These are phyloP conservation scores for Pogonophryne albipinna DNA, from an alignment of 2,797 vertebrate genomes.

Conservation along the genomic window DNA sequence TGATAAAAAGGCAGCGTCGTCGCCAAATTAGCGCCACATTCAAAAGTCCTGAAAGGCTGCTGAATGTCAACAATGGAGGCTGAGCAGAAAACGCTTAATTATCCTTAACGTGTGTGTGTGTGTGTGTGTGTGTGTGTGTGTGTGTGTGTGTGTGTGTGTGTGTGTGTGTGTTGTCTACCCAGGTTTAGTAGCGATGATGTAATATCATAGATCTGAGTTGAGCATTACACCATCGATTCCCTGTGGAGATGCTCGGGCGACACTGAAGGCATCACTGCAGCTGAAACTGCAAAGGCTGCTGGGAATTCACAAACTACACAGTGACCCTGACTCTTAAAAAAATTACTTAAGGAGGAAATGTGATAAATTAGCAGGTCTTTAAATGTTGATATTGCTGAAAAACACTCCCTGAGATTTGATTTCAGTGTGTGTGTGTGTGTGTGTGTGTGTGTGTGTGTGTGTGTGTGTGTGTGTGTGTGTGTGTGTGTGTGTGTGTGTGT, in stretches of 20 bases:
- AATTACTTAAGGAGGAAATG: too few relatives aligned
- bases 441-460: too few relatives aligned
- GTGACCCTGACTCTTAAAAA: neutral
- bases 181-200: conserved; percentile 78
- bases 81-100: conserved; percentile 83
- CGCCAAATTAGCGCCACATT: conserved; percentile 84
- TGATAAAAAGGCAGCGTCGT: conserved; percentile 76
- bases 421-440: too few relatives aligned
- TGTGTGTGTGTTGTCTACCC: conserved; percentile 24
- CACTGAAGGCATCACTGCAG: conserved; percentile 39
- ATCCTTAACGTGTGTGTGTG: conserved; percentile 67
- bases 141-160: conserved; percentile 36
- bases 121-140: conserved; percentile 34
- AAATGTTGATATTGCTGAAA: too few relatives aligned
- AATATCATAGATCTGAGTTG: conserved; percentile 75
- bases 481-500: too few relatives aligned
- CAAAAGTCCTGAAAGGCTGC: conserved; percentile 82
- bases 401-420: too few relatives aligned
- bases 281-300: conserved; percentile 28
- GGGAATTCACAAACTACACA: conserved; percentile 27
- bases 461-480: too few relatives aligned
- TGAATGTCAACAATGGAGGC: conserved; percentile 81
- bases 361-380: too few relatives aligned
- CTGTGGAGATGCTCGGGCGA: conserved; percentile 57
- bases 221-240: conserved; percentile 81